Percentiles rank a stretch among this genome's conserved stretches.
phyloP scores from a whole-genome alignment of 2,888 invertebrate species.

The Chrysolina haemoptera region DNA sequence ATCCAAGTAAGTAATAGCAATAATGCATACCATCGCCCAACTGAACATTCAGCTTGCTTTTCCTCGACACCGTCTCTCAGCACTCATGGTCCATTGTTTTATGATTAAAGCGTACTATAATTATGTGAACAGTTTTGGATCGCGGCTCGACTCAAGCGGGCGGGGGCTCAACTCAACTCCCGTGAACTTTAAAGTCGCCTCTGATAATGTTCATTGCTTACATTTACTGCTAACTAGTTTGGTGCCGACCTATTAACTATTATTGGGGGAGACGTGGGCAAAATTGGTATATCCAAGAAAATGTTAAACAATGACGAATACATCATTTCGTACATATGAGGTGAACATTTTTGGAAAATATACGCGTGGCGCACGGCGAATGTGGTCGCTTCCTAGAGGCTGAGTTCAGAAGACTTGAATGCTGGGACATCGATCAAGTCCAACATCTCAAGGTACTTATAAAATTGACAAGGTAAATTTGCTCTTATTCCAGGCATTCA shows the following conservation, averaged over 20 bases:
- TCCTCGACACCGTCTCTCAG: background rate
- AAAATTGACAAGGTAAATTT: no score
- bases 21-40: conserved; percentile 28
- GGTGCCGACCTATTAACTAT: conserved; percentile 29
- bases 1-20: conserved; percentile 39
- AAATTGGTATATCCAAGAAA: background rate
- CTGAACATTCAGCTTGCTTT: background rate
- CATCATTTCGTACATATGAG: background rate
- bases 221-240: conserved; percentile 57
- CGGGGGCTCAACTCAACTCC: conserved; percentile 56
- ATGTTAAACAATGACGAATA: background rate
- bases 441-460: no score
- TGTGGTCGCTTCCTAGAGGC: no score
- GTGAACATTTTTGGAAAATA: no score
- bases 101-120: conserved; percentile 59
- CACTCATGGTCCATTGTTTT: conserved; percentile 30
- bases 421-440: no score
- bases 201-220: conserved; percentile 52
- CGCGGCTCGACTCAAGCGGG: conserved; percentile 54
- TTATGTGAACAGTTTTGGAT: conserved; percentile 59
- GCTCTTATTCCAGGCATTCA: no score
- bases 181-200: conserved; percentile 50
- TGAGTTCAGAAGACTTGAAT: no score
- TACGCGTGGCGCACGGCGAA: no score
- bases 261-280: conserved; percentile 19